Conservation (phyloP, 2,797 vertebrate genomes). For the Myotis vivesi region DNA sequence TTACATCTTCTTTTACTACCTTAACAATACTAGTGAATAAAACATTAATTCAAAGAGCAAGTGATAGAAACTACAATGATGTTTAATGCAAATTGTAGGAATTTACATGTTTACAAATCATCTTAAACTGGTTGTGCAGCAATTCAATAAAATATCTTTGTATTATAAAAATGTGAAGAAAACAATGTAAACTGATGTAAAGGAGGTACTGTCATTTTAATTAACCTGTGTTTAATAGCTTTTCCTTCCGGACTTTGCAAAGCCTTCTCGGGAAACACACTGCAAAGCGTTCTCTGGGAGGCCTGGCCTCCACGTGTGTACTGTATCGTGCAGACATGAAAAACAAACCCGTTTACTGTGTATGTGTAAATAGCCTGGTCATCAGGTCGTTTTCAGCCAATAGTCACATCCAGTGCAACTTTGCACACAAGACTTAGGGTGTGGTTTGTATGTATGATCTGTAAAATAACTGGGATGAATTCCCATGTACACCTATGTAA, state of each 20-base stretch:
- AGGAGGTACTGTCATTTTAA: slow-evolving; percentile 84
- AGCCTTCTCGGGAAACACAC: slow-evolving; percentile 76
- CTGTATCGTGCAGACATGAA: slow-evolving; percentile 84
- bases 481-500: slow-evolving; percentile 91
- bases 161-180: slow-evolving; percentile 83
- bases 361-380: slow-evolving; percentile 82
- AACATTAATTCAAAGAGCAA: slow-evolving; percentile 82
- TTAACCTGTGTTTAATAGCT: slow-evolving; percentile 83
- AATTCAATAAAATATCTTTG: slow-evolving; percentile 82
- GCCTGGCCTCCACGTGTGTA: slow-evolving; percentile 75
- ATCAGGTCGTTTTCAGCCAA: slow-evolving; percentile 81
- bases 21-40: slow-evolving; percentile 82
- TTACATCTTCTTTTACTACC: slow-evolving; percentile 84
- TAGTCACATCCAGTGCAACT: slow-evolving; percentile 81
- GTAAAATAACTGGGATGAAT: slow-evolving; percentile 89
- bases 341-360: slow-evolving; percentile 83
- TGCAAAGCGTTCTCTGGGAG: slow-evolving; percentile 84
- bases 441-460: slow-evolving; percentile 87
- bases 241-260: slow-evolving; percentile 83
- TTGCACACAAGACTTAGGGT: slow-evolving; percentile 83
- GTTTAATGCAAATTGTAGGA: slow-evolving; percentile 82
- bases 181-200: slow-evolving; percentile 81
- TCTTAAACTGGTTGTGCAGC: slow-evolving; percentile 81
- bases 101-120: slow-evolving; percentile 86
- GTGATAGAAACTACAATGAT: slow-evolving; percentile 80